phyloP scores from a whole-genome alignment of 2,888 invertebrate genomes.

The Clepsis dumicolana region DNA sequence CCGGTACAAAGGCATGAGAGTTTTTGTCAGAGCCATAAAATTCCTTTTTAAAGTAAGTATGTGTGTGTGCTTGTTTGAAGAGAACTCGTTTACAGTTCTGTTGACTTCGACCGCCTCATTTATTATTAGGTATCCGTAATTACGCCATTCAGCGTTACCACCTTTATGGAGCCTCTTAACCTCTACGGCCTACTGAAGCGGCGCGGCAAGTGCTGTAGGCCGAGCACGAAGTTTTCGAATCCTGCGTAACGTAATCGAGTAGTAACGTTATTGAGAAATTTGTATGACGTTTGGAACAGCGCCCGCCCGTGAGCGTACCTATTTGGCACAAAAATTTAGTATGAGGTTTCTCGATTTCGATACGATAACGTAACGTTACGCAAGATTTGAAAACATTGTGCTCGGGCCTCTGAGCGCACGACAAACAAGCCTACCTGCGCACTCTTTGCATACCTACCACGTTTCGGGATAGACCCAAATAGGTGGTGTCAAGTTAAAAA shows the following conservation, averaged over 20 bases:
- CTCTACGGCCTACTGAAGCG: background rate
- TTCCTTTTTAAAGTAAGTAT: background rate
- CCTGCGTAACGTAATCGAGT: no score
- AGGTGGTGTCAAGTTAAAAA: no score
- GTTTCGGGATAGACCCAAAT: no score
- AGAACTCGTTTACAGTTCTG: background rate
- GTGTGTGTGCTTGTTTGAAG: background rate
- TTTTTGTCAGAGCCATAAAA: background rate
- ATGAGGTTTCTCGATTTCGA: no score
- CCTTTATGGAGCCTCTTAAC: background rate
- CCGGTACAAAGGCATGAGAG: background rate
- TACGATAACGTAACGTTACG: no score
- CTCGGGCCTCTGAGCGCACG: no score
- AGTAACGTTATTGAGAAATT: no score
- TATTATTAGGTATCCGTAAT: background rate
- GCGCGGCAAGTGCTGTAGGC: background rate
- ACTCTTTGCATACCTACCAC: background rate
- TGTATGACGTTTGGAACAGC: no score
- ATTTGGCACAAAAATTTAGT: no score
- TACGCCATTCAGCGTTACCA: constrained; percentile 1
- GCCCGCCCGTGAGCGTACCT: no score
- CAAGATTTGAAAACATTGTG: no score
- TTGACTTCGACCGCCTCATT: background rate
- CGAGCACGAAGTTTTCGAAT: no score
- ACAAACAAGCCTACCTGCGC: background rate